phyloP scores from a whole-genome alignment of 2,888 invertebrate genomes.

The Incurvaria masculella region DNA sequence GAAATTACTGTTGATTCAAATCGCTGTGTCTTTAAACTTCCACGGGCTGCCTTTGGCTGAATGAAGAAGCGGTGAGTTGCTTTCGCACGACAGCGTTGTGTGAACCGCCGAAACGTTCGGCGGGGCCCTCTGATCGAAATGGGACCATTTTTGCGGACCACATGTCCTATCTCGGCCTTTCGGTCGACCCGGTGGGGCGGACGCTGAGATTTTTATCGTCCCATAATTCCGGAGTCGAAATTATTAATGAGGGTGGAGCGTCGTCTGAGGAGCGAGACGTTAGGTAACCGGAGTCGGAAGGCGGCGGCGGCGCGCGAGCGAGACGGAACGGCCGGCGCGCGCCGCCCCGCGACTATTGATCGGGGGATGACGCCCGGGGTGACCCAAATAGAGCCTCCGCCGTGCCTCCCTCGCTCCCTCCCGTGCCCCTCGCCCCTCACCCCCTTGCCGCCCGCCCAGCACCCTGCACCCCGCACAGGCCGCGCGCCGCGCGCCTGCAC shows the following conservation, averaged over 20 bases:
- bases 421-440: slow-evolving; percentile 23
- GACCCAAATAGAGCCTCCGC: slow-evolving; percentile 56
- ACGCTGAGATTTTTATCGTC: neutral
- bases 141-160: too few relatives aligned
- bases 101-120: too few relatives aligned
- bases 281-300: slow-evolving; percentile 40
- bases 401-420: slow-evolving; percentile 32
- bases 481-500: neutral
- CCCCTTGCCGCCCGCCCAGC: slow-evolving; percentile 31
- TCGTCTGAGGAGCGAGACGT: slow-evolving; percentile 35
- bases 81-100: too few relatives aligned
- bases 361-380: slow-evolving; percentile 55
- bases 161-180: neutral
- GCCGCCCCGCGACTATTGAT: slow-evolving; percentile 50
- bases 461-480: slow-evolving; percentile 22
- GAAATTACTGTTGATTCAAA: too few relatives aligned
- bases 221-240: slow-evolving; percentile 18
- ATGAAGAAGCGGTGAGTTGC: too few relatives aligned
- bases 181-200: neutral
- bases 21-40: too few relatives aligned
- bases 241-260: slow-evolving; percentile 46
- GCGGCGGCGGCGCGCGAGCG: slow-evolving; percentile 31
- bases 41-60: too few relatives aligned
- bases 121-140: too few relatives aligned
- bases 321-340: slow-evolving; percentile 39